Percentiles rank a stretch among this genome's conserved stretches.
phyloP scores from a whole-genome alignment of 2,888 invertebrate genomes.

The Callinectes sapidus region DNA sequence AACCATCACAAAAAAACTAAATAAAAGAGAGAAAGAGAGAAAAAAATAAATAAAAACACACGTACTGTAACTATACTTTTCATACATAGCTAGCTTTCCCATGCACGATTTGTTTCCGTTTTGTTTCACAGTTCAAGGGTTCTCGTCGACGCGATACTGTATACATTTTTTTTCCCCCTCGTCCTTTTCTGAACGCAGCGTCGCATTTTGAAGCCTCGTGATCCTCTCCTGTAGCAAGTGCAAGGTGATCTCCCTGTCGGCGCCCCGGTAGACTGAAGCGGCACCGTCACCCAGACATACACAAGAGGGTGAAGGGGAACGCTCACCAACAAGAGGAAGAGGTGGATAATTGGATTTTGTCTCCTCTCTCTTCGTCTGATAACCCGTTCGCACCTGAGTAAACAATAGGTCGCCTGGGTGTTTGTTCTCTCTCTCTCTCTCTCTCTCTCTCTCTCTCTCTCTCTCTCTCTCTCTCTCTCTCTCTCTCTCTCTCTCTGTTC shows the following conservation, averaged over 20 bases:
- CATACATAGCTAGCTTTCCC: neutral
- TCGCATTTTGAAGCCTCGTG: neutral
- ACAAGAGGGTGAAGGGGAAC: neutral
- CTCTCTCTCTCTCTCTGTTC: neutral
- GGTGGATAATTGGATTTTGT: conserved; percentile 34
- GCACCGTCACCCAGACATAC: neutral
- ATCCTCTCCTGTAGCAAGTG: neutral
- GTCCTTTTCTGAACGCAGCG: neutral
- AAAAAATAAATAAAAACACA: too few relatives aligned
- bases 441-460: neutral
- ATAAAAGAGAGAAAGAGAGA: neutral
- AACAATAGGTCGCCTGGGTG: neutral
- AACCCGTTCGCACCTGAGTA: conserved; percentile 24
- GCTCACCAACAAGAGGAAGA: conserved; percentile 14
- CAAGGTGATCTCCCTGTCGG: neutral
- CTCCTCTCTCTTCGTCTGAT: conserved; percentile 12
- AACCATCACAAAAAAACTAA: neutral
- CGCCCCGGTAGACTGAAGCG: neutral
- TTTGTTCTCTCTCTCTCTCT: neutral
- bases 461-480: neutral
- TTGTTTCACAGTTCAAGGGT: neutral
- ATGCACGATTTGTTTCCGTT: conserved; percentile 11
- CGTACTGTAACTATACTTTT: neutral
- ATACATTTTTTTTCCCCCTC: neutral
- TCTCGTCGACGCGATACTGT: neutral